phyloP scores from a whole-genome alignment of 2,797 vertebrate species.

The Gobio occitaniae region DNA sequence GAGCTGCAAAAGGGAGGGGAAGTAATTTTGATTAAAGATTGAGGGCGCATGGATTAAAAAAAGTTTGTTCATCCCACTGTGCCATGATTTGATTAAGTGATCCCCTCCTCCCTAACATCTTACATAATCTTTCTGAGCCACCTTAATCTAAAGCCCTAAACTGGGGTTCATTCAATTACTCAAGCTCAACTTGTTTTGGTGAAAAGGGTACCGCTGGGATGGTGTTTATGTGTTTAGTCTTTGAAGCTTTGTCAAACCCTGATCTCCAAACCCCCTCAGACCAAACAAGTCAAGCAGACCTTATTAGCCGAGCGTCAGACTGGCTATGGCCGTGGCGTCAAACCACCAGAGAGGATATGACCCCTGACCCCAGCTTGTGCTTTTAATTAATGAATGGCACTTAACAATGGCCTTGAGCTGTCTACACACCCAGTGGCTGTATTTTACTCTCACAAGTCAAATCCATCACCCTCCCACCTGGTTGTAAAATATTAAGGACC shows the following conservation, averaged over 20 bases:
- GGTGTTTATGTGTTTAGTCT: slow-evolving; percentile 45
- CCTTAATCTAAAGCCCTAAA: slow-evolving; percentile 30
- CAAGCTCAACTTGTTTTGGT: slow-evolving; percentile 34
- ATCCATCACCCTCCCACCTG: slow-evolving; percentile 17
- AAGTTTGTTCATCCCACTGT: neutral
- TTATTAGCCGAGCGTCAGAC: slow-evolving; percentile 60
- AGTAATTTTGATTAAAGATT: neutral
- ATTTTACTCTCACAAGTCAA: slow-evolving; percentile 27
- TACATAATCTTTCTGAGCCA: slow-evolving; percentile 35
- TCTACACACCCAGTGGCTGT: slow-evolving; percentile 36
- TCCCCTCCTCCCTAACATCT: slow-evolving; percentile 9
- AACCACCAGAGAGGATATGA: slow-evolving; percentile 60
- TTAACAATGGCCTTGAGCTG: slow-evolving; percentile 58
- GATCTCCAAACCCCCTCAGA: slow-evolving; percentile 50
- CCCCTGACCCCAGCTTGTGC: slow-evolving; percentile 56
- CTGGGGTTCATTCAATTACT: slow-evolving; percentile 31
- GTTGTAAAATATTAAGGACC: slow-evolving; percentile 19
- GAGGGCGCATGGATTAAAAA: neutral
- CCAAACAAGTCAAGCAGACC: slow-evolving; percentile 46
- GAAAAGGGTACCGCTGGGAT: slow-evolving; percentile 28
- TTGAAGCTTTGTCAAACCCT: slow-evolving; percentile 36
- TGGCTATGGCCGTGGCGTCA: slow-evolving; percentile 56
- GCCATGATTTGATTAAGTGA: neutral
- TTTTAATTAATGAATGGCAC: slow-evolving; percentile 61
- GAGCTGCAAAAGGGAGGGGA: neutral